phyloP scores from a whole-genome alignment of 1,140 invertebrate species.

The Camponotus floridanus region DNA sequence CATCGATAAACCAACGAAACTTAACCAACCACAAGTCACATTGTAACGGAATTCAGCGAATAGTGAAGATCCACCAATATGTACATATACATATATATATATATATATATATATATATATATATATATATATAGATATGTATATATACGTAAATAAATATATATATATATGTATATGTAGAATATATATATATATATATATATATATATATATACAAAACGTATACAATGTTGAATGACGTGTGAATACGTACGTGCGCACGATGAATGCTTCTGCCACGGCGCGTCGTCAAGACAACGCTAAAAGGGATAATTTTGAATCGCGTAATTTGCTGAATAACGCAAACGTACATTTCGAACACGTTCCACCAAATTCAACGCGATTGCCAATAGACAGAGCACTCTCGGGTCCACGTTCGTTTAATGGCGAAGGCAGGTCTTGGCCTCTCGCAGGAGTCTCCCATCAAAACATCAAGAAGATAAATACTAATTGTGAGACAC shows the following conservation, averaged over 20 bases:
- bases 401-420: constrained; percentile 65
- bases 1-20: constrained; percentile 85
- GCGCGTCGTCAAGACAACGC: constrained; percentile 17
- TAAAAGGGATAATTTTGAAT: constrained; percentile 38
- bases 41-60: constrained; percentile 83
- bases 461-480: constrained; percentile 76
- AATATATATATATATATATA: constrained; percentile 55
- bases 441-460: constrained; percentile 66
- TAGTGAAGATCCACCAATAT: constrained; percentile 78
- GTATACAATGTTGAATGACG: constrained; percentile 68
- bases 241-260: constrained; percentile 75
- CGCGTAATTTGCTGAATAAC: not conserved
- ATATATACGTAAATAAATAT: not conserved
- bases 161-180: constrained; percentile 51
- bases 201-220: constrained; percentile 58
- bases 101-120: constrained; percentile 36
- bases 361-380: not conserved
- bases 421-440: constrained; percentile 36
- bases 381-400: constrained; percentile 51
- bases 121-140: constrained; percentile 47
- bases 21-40: constrained; percentile 85
- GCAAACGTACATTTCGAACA: not conserved
- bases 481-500: constrained; percentile 79
- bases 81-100: constrained; percentile 50
- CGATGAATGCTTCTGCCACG: constrained; percentile 71